A percentile compares a stretch with the other conserved stretches of the same genome.
Evolutionary conservation across 1,140 invertebrate species (phyloP).

Genomic region (Uloborus diversus): DNA sequence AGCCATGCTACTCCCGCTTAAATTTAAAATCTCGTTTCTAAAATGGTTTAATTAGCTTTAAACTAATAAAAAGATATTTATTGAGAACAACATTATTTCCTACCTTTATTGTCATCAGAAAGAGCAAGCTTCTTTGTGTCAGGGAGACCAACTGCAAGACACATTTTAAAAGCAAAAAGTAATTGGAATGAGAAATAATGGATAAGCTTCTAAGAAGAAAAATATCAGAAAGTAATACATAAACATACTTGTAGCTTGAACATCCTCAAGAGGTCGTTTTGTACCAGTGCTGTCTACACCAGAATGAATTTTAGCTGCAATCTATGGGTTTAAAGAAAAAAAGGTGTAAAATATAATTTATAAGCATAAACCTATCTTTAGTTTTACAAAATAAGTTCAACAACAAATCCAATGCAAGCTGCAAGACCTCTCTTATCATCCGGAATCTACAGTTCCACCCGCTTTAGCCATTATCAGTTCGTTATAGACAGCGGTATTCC

Average conservation of each 20-base stretch:
- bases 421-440: no score
- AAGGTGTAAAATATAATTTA: background rate
- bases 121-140: constrained; percentile 68
- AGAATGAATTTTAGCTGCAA: constrained; percentile 84
- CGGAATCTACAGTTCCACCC: no score
- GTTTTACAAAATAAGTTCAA: no score
- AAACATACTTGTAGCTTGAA: constrained; percentile 43
- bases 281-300: constrained; percentile 69
- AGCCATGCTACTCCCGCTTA: no score
- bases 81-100: no score
- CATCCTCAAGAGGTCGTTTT: constrained; percentile 79
- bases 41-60: no score
- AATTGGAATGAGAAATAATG: background rate
- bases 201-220: background rate
- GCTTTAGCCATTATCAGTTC: no score
- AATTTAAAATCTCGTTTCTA: no score
- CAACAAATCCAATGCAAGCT: no score
- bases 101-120: constrained; percentile 63
- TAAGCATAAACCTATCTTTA: no score
- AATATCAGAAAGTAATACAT: background rate
- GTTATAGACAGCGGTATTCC: no score
- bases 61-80: no score
- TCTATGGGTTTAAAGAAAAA: constrained; percentile 73
- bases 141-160: constrained; percentile 65
- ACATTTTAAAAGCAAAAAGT: constrained; percentile 54